phyloP scores from a whole-genome alignment of 2,888 invertebrate genomes.

The Eledone cirrhosa region DNA sequence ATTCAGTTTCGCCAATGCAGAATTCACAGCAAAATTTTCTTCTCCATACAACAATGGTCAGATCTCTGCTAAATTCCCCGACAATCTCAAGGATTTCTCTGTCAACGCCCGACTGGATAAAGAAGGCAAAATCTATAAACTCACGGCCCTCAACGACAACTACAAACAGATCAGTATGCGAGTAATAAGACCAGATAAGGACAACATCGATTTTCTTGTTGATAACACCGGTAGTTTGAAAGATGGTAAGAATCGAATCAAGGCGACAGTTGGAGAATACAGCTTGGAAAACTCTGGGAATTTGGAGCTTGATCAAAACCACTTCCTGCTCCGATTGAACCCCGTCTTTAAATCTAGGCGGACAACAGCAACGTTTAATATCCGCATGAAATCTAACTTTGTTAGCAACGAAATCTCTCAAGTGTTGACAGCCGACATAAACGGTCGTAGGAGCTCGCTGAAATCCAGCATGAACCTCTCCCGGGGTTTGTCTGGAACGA shows the following conservation, averaged over 20 bases:
- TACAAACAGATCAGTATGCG: not conserved
- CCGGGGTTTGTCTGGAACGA: too few species aligned
- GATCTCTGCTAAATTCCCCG: not conserved
- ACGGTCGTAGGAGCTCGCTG: too few species aligned
- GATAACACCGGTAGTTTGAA: not conserved
- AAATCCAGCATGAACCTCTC: too few species aligned
- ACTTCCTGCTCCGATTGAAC: not conserved
- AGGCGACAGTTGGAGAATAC: not conserved
- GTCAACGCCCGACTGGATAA: not conserved
- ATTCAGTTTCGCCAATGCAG: not conserved
- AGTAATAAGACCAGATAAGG: not conserved
- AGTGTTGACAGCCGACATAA: not conserved
- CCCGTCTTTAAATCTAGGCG: not conserved
- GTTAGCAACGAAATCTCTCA: too few species aligned
- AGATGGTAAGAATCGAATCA: not conserved
- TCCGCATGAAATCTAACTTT: too few species aligned
- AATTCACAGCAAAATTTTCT: not conserved
- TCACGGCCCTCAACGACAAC: not conserved
- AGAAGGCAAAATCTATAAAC: not conserved
- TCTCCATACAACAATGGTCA: not conserved
- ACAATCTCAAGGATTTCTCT: not conserved
- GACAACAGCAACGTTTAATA: too few species aligned
- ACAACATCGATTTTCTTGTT: not conserved
- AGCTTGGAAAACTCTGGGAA: not conserved
- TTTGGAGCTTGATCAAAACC: not conserved